Evolutionary conservation across 2,113 vertebrate species (phyloP).

Genomic region (Pycnonotus jocosus): DNA sequence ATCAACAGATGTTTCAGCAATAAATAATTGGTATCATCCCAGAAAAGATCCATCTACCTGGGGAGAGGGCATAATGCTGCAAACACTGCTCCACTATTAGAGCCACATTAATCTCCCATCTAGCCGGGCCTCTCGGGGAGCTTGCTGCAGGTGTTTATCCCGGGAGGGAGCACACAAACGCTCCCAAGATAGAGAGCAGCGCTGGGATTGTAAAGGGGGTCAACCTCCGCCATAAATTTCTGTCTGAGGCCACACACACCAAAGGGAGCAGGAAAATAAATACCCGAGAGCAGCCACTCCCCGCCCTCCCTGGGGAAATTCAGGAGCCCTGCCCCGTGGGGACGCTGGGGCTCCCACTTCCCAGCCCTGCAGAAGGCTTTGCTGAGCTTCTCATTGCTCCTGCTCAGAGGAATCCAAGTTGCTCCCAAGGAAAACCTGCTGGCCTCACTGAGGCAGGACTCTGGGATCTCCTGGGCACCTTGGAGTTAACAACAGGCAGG

Average conservation of each 20-base stretch:
- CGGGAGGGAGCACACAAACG: slow-evolving; percentile 61
- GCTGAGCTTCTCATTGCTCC: neutral
- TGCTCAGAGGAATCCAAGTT: neutral
- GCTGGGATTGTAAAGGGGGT: slow-evolving; percentile 64
- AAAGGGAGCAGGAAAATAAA: neutral
- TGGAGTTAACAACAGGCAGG: neutral
- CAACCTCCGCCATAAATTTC: slow-evolving; percentile 76
- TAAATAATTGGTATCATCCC: slow-evolving; percentile 83
- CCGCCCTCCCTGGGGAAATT: neutral
- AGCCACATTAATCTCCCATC: slow-evolving; percentile 79
- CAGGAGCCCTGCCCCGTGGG: neutral
- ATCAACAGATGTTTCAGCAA: slow-evolving; percentile 85
- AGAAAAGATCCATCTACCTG: slow-evolving; percentile 75
- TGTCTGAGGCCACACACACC: slow-evolving; percentile 76
- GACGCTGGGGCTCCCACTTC: neutral
- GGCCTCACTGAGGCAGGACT: neutral
- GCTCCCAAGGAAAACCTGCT: neutral
- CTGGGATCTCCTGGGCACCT: neutral
- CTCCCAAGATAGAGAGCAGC: slow-evolving; percentile 57
- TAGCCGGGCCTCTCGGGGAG: slow-evolving; percentile 73
- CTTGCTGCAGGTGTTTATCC: slow-evolving; percentile 75
- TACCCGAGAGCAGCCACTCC: neutral
- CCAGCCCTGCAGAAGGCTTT: neutral
- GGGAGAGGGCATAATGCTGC: slow-evolving; percentile 76
- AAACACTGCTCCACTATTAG: slow-evolving; percentile 69